These are phyloP conservation scores for Archocentrus centrarchus DNA, from an alignment of 2,113 vertebrate species.

Conservation along the genomic window DNA sequence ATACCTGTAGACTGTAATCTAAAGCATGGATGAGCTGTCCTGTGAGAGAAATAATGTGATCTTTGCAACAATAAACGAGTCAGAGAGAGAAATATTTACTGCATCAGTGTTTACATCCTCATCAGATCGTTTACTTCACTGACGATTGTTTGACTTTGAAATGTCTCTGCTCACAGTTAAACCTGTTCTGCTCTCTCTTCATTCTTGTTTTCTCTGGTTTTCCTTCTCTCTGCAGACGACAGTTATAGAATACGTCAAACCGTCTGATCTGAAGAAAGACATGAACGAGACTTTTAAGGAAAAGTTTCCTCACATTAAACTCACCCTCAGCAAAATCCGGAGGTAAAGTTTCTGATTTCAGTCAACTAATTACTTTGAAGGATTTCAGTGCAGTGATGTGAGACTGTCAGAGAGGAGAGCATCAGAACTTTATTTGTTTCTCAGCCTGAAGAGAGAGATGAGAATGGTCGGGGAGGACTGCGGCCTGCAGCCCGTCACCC, in stretches of 20 bases:
- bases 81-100: constrained; percentile 8
- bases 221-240: constrained; percentile 85
- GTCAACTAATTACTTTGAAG: fast-evolving
- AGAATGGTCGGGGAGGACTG: constrained; percentile 88
- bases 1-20: not conserved
- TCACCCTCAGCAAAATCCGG: constrained; percentile 96
- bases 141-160: constrained; percentile 10
- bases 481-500: constrained; percentile 89
- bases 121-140: not conserved
- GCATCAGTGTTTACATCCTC: not conserved
- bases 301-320: constrained; percentile 95
- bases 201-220: not conserved
- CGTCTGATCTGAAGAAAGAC: constrained; percentile 97
- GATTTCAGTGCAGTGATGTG: not conserved
- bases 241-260: constrained; percentile 98
- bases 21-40: not conserved
- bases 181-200: not conserved
- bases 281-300: constrained; percentile 99
- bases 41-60: fast-evolving
- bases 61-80: not conserved
- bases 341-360: constrained; percentile 80
- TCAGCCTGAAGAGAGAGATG: constrained; percentile 96
- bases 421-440: not conserved
- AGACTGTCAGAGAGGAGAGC: fast-evolving
- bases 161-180: not conserved